Percentiles rank a stretch among this genome's conserved stretches.
Conservation (phyloP, 2,113 vertebrate genomes). For the Xenopus borealis region DNA sequence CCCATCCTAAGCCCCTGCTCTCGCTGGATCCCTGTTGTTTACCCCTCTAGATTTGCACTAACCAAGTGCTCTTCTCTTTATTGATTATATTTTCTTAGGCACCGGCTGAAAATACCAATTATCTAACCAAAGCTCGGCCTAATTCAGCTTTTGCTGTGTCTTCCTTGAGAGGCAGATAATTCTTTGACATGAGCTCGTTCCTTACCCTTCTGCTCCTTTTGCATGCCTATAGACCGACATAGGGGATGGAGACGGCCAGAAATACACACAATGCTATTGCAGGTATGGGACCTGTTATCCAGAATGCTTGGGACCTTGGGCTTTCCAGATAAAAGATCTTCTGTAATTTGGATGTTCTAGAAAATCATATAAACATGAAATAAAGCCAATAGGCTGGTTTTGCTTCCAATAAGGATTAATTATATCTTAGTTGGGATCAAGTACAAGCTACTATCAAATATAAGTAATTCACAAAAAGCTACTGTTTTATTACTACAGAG, state of each 20-base stretch:
- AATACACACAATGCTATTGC: too few species aligned
- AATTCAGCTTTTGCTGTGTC: conserved; percentile 45
- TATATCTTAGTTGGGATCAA: too few species aligned
- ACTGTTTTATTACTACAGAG: too few species aligned
- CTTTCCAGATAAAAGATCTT: too few species aligned
- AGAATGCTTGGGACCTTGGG: too few species aligned
- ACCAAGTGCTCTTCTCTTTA: conserved; percentile 51
- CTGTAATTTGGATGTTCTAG: too few species aligned
- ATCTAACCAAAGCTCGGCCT: conserved; percentile 45
- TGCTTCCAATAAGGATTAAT: too few species aligned
- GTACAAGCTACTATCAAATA: too few species aligned
- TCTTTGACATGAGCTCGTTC: conserved; percentile 43
- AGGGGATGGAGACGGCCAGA: neutral
- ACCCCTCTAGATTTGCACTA: conserved; percentile 51
- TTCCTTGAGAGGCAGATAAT: conserved; percentile 41
- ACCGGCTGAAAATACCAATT: conserved; percentile 37
- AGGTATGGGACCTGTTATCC: too few species aligned
- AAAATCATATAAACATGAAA: too few species aligned
- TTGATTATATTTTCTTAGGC: conserved; percentile 48
- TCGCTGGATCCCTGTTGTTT: conserved; percentile 28
- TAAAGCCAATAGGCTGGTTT: too few species aligned
- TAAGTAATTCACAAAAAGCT: too few species aligned
- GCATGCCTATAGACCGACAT: conserved; percentile 54
- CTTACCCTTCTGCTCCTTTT: conserved; percentile 48
- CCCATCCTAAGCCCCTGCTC: conserved; percentile 65